Percentiles rank a stretch among this genome's conserved stretches.
Conservation (phyloP, 2,113 vertebrate species). For the Larimichthys crocea region DNA sequence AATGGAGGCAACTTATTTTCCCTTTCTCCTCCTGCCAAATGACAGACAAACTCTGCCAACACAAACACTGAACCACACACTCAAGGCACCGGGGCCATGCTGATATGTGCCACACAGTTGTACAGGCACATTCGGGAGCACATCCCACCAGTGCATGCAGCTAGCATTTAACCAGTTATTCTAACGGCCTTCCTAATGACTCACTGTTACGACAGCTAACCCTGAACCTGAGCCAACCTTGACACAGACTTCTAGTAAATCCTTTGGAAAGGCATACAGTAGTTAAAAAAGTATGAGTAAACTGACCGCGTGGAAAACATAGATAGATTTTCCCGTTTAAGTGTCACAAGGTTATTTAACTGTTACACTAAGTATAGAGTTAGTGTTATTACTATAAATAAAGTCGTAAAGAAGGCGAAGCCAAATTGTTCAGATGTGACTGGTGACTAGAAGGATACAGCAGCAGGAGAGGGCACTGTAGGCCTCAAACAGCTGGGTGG, state of each 20-base stretch:
- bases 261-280: constrained; percentile 46
- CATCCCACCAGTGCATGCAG: constrained; percentile 12
- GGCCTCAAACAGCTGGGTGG: constrained; percentile 96
- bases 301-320: constrained; percentile 11
- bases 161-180: constrained; percentile 29
- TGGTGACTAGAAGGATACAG: constrained; percentile 94
- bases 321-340: not conserved
- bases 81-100: constrained; percentile 39
- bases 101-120: constrained; percentile 41
- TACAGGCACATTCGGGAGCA: constrained; percentile 17
- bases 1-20: constrained; percentile 76
- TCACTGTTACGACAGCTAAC: constrained; percentile 47
- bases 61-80: constrained; percentile 70
- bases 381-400: not conserved
- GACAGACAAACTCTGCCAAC: constrained; percentile 70
- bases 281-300: not conserved
- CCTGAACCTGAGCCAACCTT: constrained; percentile 30
- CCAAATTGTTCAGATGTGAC: not conserved
- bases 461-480: constrained; percentile 99
- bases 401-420: not conserved
- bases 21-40: constrained; percentile 77
- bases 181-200: constrained; percentile 33
- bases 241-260: constrained; percentile 58
- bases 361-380: not conserved
- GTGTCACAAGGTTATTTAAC: not conserved